phyloP scores from a whole-genome alignment of 2,888 invertebrate species.

The Cryptosula pallasiana region DNA sequence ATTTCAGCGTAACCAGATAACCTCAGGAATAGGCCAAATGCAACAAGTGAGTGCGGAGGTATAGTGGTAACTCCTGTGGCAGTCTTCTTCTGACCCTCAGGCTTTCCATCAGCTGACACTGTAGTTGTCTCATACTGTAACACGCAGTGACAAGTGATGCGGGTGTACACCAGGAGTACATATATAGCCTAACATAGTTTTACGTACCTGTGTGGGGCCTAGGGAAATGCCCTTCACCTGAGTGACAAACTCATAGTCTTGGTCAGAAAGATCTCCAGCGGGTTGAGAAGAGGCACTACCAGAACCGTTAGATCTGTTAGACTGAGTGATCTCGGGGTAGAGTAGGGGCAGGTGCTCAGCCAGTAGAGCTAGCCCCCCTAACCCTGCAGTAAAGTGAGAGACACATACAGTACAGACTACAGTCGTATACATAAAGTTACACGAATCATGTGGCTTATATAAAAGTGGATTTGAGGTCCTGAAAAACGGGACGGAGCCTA shows the following conservation, averaged over 20 bases:
- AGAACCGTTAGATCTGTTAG: slow-evolving; percentile 51
- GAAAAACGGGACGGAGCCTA: too few relatives aligned
- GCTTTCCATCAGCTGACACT: background rate
- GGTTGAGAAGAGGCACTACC: background rate
- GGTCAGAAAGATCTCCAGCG: slow-evolving; percentile 12
- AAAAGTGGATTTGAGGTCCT: too few relatives aligned
- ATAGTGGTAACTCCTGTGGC: slow-evolving; percentile 39
- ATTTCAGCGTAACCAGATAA: slow-evolving; percentile 87
- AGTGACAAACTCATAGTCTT: slow-evolving; percentile 22
- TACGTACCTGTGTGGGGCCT: background rate
- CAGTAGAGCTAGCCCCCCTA: slow-evolving; percentile 80
- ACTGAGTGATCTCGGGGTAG: slow-evolving; percentile 70
- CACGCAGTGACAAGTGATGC: background rate
- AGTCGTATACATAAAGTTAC: too few relatives aligned
- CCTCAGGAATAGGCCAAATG: slow-evolving; percentile 80
- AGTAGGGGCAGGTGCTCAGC: slow-evolving; percentile 83
- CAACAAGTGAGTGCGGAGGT: slow-evolving; percentile 84
- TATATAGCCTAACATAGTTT: background rate
- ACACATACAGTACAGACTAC: too few relatives aligned
- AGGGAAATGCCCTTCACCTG: slow-evolving; percentile 19
- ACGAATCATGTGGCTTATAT: too few relatives aligned
- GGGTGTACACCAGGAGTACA: background rate
- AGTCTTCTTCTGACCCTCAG: background rate
- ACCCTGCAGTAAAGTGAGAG: slow-evolving; percentile 66
- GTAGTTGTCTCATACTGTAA: slow-evolving; percentile 3